phyloP scores from a whole-genome alignment of 2,888 invertebrate species.

The Cephus rjabovi region DNA sequence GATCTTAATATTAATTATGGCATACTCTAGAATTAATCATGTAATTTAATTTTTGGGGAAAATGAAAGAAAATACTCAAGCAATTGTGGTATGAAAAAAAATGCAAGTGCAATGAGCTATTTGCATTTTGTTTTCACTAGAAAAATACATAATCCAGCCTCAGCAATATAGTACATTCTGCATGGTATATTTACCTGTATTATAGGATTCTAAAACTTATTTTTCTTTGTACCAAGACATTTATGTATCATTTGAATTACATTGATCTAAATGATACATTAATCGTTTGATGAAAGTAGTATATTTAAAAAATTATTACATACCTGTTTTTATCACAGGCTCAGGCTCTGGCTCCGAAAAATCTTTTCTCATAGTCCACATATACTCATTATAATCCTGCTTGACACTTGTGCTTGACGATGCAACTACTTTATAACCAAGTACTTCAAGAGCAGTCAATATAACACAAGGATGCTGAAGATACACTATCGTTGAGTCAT shows the following conservation, averaged over 20 bases:
- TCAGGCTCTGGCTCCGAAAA: constrained; percentile 85
- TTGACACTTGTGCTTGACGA: constrained; percentile 88
- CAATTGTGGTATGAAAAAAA: no score
- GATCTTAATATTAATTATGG: neutral
- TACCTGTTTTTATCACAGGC: constrained; percentile 54
- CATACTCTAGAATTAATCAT: neutral
- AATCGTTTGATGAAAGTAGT: neutral
- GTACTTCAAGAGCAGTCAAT: constrained; percentile 86
- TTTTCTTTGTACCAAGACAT: neutral
- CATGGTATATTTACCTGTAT: neutral
- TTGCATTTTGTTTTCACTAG: neutral
- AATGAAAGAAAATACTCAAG: neutral
- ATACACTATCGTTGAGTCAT: constrained; percentile 87
- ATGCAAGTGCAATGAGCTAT: no score
- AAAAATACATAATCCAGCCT: neutral
- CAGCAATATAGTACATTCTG: no score
- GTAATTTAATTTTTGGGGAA: neutral
- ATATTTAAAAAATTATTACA: neutral
- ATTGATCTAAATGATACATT: neutral
- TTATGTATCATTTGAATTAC: neutral
- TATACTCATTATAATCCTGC: constrained; percentile 90
- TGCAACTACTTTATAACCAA: constrained; percentile 89
- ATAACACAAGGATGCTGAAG: constrained; percentile 90
- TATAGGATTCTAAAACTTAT: neutral
- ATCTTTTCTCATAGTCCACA: constrained; percentile 95